Conservation (phyloP, 2,797 vertebrate genomes). For the Pelobates cultripes region DNA sequence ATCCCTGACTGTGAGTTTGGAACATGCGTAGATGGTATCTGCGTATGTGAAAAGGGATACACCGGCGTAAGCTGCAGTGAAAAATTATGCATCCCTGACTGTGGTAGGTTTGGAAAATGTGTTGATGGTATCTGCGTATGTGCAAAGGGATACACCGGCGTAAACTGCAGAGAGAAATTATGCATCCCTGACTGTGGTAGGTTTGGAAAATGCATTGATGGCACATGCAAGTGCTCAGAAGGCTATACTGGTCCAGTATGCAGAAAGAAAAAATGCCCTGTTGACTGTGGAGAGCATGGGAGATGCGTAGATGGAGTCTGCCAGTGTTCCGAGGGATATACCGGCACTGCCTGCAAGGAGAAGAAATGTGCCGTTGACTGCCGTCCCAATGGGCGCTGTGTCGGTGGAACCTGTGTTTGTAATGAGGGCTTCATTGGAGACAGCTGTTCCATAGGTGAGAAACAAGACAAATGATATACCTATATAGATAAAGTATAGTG, state of each 20-base stretch:
- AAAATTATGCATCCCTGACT: slow-evolving; percentile 39
- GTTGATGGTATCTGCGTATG: slow-evolving; percentile 64
- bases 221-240: slow-evolving; percentile 74
- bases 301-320: slow-evolving; percentile 37
- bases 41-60: slow-evolving; percentile 58
- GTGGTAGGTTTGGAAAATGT: slow-evolving; percentile 33
- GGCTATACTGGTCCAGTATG: slow-evolving; percentile 71
- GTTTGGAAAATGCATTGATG: slow-evolving; percentile 78
- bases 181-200: slow-evolving; percentile 82
- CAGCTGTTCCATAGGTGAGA: slow-evolving; percentile 71
- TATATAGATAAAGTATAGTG: too few species aligned
- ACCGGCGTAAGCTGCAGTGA: slow-evolving; percentile 58
- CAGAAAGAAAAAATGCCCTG: slow-evolving; percentile 55
- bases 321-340: slow-evolving; percentile 81
- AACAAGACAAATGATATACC: too few species aligned
- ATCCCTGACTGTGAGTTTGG: slow-evolving; percentile 79
- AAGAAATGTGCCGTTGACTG: slow-evolving; percentile 80
- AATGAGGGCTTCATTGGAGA: slow-evolving; percentile 79
- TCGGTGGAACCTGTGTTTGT: slow-evolving; percentile 82
- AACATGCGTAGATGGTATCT: slow-evolving; percentile 78
- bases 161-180: slow-evolving; percentile 74
- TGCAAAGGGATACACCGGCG: slow-evolving; percentile 81
- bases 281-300: slow-evolving; percentile 41
- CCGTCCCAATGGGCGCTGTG: slow-evolving; percentile 78
- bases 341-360: slow-evolving; percentile 78